Conservation (phyloP, 2,113 vertebrate genomes). For the Rhea americana region DNA sequence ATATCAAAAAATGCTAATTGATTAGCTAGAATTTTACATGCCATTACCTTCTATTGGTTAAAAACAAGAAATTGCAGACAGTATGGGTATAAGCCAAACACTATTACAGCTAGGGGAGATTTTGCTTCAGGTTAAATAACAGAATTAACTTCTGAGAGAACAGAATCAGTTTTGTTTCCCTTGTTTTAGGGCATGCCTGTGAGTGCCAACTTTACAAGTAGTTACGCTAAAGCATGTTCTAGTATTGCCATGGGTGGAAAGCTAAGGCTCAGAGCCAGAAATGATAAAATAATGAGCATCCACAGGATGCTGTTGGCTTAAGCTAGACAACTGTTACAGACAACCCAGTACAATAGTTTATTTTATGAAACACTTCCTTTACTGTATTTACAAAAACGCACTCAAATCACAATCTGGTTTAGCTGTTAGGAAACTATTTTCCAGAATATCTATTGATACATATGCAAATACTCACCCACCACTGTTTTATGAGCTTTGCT, state of each 20-base stretch:
- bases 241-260: accelerated
- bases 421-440: not conserved
- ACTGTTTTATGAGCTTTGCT: not conserved
- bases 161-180: not conserved
- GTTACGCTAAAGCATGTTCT: not conserved
- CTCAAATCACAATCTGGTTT: not conserved
- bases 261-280: not conserved
- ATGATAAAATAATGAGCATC: not conserved
- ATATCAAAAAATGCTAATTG: not conserved
- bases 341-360: not conserved
- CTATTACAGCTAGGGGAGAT: not conserved
- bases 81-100: not conserved
- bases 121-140: not conserved
- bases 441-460: not conserved
- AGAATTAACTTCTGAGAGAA: not conserved
- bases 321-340: not conserved
- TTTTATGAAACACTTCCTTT: not conserved
- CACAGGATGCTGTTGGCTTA: not conserved
- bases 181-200: not conserved
- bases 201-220: not conserved
- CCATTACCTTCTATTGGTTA: not conserved
- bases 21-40: not conserved
- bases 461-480: not conserved
- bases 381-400: not conserved
- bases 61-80: not conserved